Evolutionary conservation across 2,113 vertebrate species (phyloP).

Genomic region (Centrocercus urophasianus): DNA sequence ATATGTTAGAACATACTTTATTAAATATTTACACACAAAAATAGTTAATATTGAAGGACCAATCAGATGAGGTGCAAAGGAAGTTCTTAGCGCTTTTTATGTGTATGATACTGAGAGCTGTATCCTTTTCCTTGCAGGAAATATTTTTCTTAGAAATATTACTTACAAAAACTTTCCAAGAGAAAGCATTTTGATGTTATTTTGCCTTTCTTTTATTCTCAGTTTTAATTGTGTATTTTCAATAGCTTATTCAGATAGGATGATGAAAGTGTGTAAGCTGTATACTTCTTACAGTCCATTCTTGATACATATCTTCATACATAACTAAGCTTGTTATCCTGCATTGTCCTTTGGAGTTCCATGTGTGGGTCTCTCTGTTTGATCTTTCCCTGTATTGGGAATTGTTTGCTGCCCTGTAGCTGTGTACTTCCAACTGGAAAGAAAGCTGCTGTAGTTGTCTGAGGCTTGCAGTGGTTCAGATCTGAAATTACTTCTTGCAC

Average conservation of each 20-base stretch:
- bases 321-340: not conserved
- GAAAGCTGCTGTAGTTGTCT: not conserved
- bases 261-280: not conserved
- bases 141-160: not conserved
- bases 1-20: not conserved
- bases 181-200: not conserved
- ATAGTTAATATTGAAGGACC: not conserved
- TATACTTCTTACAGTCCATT: not conserved
- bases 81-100: not conserved
- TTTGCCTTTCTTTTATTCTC: not conserved
- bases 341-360: not conserved
- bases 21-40: not conserved
- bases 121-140: not conserved
- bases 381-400: not conserved
- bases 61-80: not conserved
- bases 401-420: not conserved
- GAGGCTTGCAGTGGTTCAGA: not conserved
- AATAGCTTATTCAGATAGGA: not conserved
- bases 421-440: not conserved
- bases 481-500: not conserved
- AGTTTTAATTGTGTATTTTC: not conserved
- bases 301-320: not conserved
- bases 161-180: not conserved
- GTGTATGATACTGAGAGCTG: accelerated
- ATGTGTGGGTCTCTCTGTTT: not conserved